Percentiles rank a stretch among this genome's conserved stretches.
Conservation (phyloP, 2,888 invertebrate genomes). For the Anodontia alba region DNA sequence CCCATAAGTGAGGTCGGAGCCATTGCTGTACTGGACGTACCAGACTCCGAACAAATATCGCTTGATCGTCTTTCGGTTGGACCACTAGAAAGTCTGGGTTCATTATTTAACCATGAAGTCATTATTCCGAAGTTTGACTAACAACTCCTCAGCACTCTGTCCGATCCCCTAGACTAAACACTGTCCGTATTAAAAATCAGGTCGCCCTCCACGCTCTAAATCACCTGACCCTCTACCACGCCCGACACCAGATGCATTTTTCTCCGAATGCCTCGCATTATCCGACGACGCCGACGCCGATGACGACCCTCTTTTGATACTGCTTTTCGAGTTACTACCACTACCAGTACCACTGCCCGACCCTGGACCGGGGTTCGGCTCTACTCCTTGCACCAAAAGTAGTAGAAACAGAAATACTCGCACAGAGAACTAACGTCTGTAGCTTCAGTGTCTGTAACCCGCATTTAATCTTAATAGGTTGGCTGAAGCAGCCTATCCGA, state of each 20-base stretch:
- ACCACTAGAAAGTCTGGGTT: not conserved
- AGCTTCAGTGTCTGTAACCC: too few species aligned
- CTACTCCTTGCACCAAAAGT: not conserved
- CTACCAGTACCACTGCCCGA: not conserved
- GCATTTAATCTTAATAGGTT: not conserved
- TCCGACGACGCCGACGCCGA: too few species aligned
- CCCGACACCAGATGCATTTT: not conserved
- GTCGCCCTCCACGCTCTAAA: not conserved
- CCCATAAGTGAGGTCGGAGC: not conserved
- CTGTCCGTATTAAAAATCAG: not conserved
- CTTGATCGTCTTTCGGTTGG: not conserved
- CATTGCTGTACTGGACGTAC: not conserved
- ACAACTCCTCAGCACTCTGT: not conserved
- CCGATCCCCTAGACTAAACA: not conserved
- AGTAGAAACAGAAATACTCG: not conserved
- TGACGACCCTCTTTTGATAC: too few species aligned
- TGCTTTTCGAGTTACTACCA: not conserved
- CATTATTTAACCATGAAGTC: not conserved
- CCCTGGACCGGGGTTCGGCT: constrained; percentile 2
- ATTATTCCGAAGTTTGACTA: not conserved
- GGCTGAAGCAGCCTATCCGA: not conserved
- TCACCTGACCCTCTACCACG: not conserved
- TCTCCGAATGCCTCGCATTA: not conserved
- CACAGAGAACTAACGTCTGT: not conserved
- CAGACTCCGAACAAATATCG: not conserved